Base-by-base conservation (phyloP, 2,113 vertebrate species). In the Electrona antarctica region DNA sequence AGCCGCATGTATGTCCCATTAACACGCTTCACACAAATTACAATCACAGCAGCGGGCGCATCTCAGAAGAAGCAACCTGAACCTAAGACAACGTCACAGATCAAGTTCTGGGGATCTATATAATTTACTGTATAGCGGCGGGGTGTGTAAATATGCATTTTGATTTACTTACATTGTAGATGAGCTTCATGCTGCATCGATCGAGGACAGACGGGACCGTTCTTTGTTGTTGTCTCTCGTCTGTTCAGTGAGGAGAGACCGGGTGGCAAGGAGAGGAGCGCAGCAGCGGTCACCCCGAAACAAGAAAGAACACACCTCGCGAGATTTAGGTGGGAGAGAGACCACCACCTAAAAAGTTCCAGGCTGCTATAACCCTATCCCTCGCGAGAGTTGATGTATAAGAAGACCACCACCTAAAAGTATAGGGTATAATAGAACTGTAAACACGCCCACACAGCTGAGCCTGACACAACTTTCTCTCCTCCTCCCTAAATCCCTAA, bases 231-330 rank as follows among this genome's bases (percentile, higher is more conserved):
- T 64, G 73, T 10, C 65, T 15, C 12, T 8, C 67, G 41, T 67
- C 70, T 52, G 60, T 8, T 79, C 56, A 58, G 75, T 74, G 85
- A 83, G 67, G 33, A 41, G 33, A 41, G 74, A 88, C 77, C 76
- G 60, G 73, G 63, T 55, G 61, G 55, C 33, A 52, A 56, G 33
- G n/a, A 67, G 56, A 11, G 63, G 52, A 71, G 59, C 8, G 33
- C 10, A 41, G 48, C 11, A 8, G 71, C 64, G 48, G 57, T 64
- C 62, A 54, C 15, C 33, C 1, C 2, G 15, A 47, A 5, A 41
- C 7, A 14, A 6, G 2, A 2, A 9, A 54, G 9, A 9, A 7
- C 33, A 52, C 55, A 1, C 57, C 71, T 86, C 85, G 88, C 88
- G 85, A 83, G 67, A 82, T 57, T 56, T 54, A 4, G 6, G 14